A percentile compares a stretch with the other conserved stretches of the same genome.
phyloP scores from a whole-genome alignment of 2,797 vertebrate genomes.

The Amphiprion clarkii region DNA sequence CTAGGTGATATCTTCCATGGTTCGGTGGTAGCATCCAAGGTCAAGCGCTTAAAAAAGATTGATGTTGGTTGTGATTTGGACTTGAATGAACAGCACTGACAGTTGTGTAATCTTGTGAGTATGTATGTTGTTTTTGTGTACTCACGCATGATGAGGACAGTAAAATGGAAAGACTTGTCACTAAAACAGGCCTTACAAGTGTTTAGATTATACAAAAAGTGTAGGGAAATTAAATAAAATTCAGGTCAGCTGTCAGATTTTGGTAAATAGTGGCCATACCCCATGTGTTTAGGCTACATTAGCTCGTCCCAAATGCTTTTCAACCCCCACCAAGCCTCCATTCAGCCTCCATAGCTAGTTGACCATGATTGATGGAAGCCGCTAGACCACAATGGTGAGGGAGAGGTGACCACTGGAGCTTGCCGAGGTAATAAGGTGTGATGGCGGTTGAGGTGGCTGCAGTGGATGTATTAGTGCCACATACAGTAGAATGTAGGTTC shows the following conservation, averaged over 20 bases:
- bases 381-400: constrained; percentile 46
- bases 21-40: constrained; percentile 60
- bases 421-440: constrained; percentile 70
- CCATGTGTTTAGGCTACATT: constrained; percentile 32
- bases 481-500: constrained; percentile 51
- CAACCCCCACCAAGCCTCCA: constrained; percentile 30
- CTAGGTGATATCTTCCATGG: constrained; percentile 45
- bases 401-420: constrained; percentile 68
- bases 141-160: background rate
- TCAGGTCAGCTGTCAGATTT: background rate
- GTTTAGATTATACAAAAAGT: background rate
- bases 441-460: constrained; percentile 59
- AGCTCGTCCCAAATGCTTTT: constrained; percentile 29
- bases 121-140: constrained; percentile 25
- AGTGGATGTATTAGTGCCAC: constrained; percentile 60
- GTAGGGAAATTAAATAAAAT: constrained; percentile 8
- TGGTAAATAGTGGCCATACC: constrained; percentile 25
- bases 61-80: constrained; percentile 57
- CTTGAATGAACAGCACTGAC: constrained; percentile 42
- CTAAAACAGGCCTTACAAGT: background rate
- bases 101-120: constrained; percentile 18
- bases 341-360: constrained; percentile 59
- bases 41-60: constrained; percentile 75
- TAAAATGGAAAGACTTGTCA: background rate
- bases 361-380: constrained; percentile 78